phyloP scores from a whole-genome alignment of 2,888 invertebrate species.

The Drosophila anceps region DNA sequence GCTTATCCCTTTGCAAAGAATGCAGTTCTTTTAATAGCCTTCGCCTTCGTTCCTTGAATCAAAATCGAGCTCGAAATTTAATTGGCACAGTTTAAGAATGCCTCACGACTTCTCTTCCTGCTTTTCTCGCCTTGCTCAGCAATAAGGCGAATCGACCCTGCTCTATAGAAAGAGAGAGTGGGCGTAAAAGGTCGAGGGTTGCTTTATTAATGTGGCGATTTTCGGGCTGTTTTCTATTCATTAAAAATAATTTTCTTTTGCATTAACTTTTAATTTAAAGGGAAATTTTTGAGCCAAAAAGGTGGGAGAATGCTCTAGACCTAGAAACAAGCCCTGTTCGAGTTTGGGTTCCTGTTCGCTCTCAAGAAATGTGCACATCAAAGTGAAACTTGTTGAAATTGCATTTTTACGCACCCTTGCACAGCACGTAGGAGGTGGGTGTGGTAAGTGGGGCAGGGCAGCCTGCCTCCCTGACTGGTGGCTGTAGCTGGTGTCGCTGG shows the following conservation, averaged over 20 bases:
- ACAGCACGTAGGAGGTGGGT: slow-evolving; percentile 37
- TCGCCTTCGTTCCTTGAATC: slow-evolving; percentile 30
- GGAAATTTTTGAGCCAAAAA: slow-evolving; percentile 46
- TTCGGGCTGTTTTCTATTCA: slow-evolving; percentile 78
- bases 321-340: slow-evolving; percentile 7
- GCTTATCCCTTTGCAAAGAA: slow-evolving; percentile 20
- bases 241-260: slow-evolving; percentile 79
- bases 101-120: slow-evolving; percentile 7
- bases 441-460: neutral
- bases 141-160: slow-evolving; percentile 40
- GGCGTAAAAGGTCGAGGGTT: slow-evolving; percentile 20
- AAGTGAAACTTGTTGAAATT: slow-evolving; percentile 81
- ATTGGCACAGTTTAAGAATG: slow-evolving; percentile 67
- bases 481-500: slow-evolving; percentile 40
- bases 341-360: slow-evolving; percentile 13
- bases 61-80: slow-evolving; percentile 37
- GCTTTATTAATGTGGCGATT: slow-evolving; percentile 69
- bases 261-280: slow-evolving; percentile 79
- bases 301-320: slow-evolving; percentile 14
- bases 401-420: slow-evolving; percentile 82
- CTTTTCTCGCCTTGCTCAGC: slow-evolving; percentile 14
- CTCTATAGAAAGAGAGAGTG: neutral
- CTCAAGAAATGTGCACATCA: slow-evolving; percentile 77
- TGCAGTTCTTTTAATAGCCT: slow-evolving; percentile 52
- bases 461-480: slow-evolving; percentile 17